Percentiles rank a stretch among this genome's conserved stretches.
These are phyloP conservation scores for Tipula unca DNA, from an alignment of 2,888 invertebrate genomes.

Conservation along the genomic window DNA sequence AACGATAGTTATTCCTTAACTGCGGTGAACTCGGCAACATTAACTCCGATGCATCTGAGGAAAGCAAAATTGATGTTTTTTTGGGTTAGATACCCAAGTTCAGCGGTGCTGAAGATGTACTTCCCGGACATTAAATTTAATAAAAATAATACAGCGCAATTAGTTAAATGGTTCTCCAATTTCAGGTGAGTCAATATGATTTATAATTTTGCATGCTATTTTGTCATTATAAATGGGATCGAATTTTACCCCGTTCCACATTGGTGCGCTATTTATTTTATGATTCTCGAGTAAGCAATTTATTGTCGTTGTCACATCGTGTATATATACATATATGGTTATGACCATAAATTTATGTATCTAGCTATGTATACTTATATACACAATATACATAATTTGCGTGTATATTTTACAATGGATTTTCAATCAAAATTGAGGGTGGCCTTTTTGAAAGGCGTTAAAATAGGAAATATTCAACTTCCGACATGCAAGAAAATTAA, in stretches of 20 bases:
- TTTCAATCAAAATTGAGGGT: conserved; percentile 20
- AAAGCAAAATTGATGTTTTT: conserved; percentile 99
- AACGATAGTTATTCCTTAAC: conserved; percentile 58
- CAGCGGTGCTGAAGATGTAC: conserved; percentile 98
- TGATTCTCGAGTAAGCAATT: background rate
- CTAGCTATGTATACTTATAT: too few species aligned
- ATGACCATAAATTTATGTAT: too few species aligned
- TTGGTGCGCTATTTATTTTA: background rate
- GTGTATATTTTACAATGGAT: background rate
- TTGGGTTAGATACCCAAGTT: conserved; percentile 99
- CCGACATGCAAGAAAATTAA: conserved; percentile 29
- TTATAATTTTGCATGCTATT: conserved; percentile 19
- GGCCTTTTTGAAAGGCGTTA: conserved; percentile 27
- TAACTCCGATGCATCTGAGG: conserved; percentile 99
- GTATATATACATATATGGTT: background rate
- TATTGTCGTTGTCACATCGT: background rate
- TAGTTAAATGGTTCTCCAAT: conserved; percentile 99
- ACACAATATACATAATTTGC: background rate
- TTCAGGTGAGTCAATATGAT: conserved; percentile 74
- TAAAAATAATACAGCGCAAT: conserved; percentile 99
- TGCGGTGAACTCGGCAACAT: conserved; percentile 84
- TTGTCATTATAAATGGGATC: background rate
- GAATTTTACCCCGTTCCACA: background rate
- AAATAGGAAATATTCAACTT: conserved; percentile 30
- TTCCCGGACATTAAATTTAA: conserved; percentile 99